Conservation (phyloP, 2,888 invertebrate genomes). For the Dascillus cervinus region DNA sequence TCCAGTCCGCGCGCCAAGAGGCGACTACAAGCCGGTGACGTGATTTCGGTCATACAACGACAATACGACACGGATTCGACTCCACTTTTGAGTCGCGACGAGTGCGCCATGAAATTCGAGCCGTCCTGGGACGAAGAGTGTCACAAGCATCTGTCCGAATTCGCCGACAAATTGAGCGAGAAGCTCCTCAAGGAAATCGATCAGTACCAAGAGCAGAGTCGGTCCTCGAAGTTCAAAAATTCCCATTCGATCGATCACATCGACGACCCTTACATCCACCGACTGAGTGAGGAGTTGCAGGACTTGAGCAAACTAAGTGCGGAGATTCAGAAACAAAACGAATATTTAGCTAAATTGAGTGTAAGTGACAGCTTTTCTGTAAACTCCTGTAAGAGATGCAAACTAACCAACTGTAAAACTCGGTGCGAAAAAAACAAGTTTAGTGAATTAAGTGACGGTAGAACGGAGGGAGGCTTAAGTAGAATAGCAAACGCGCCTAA, state of each 20-base stretch:
- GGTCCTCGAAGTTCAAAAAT: slow-evolving; percentile 36
- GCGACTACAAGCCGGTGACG: slow-evolving; percentile 47
- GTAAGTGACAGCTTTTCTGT: slow-evolving; percentile 39
- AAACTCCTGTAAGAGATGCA: slow-evolving; percentile 40
- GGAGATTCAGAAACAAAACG: slow-evolving; percentile 52
- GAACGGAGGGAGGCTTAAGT: slow-evolving; percentile 15
- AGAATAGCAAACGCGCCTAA: slow-evolving; percentile 42
- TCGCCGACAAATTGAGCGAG: slow-evolving; percentile 75
- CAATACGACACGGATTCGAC: slow-evolving; percentile 25
- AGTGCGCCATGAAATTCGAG: slow-evolving; percentile 12
- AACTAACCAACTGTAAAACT: slow-evolving; percentile 42
- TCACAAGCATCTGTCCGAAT: slow-evolving; percentile 65
- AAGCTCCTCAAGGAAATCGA: slow-evolving; percentile 73
- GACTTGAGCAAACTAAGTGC: slow-evolving; percentile 51
- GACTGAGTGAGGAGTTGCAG: slow-evolving; percentile 52
- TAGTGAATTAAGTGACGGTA: slow-evolving; percentile 10
- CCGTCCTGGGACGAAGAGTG: slow-evolving; percentile 55
- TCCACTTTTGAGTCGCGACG: slow-evolving; percentile 26
- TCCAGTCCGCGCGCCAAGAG: slow-evolving; percentile 51
- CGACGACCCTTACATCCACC: slow-evolving; percentile 54
- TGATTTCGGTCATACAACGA: slow-evolving; percentile 30
- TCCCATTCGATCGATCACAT: slow-evolving; percentile 38
- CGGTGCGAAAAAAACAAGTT: slow-evolving; percentile 2
- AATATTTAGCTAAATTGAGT: slow-evolving; percentile 50
- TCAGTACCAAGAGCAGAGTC: slow-evolving; percentile 46